Evolutionary conservation across 2,888 invertebrate genomes (phyloP), one percentile per base, ranked within the genome.

Genomic region (Apomyelois bistriatella): DNA sequence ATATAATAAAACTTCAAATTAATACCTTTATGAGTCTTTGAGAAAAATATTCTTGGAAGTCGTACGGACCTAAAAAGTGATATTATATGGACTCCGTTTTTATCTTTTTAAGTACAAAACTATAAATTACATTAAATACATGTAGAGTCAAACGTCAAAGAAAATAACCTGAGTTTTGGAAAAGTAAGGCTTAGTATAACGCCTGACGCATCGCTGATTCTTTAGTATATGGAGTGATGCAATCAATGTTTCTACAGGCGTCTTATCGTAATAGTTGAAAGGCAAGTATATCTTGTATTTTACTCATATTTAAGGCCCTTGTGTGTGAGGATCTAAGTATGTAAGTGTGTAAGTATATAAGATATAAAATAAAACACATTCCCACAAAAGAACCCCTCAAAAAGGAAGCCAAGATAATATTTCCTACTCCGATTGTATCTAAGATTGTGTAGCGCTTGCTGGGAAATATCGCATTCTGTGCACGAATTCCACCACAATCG

Each of bases 401-500:
- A 64, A 61, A 55, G 58, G 59, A 65, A 64, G 56, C 66, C 59
- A 54, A 60, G 58, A 61, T 61, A 65, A 65, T 70, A 73, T 72
- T 76, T 76, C 72, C 59, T 66, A 59, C 60, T 68, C 59, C 64
- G 70, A 74, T 77, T 74, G 75, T 74, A 70, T 79, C 71, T 79
- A 68, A 72, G 76, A 73, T 67, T 73, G 70, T 79, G 78, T 76
- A 81, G 77, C 76, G 72, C 76, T 79, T 79, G 80, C 79, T 83
- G 80, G 82, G 83, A 85, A 88, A 87, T 88, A 89, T 89, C 82
- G 78, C 88, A 89, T 89, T 90, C 90, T 82, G 85, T 88, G 85
- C 88, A 90, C 88, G 89, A 88, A 87, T 87, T 88, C 87, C 87
- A 84, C 89, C 90, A 89, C 89, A 90, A 90, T 90, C 90, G 90